phyloP scores from a whole-genome alignment of 2,888 invertebrate species.

The Hirtodrosophila trivittata region DNA sequence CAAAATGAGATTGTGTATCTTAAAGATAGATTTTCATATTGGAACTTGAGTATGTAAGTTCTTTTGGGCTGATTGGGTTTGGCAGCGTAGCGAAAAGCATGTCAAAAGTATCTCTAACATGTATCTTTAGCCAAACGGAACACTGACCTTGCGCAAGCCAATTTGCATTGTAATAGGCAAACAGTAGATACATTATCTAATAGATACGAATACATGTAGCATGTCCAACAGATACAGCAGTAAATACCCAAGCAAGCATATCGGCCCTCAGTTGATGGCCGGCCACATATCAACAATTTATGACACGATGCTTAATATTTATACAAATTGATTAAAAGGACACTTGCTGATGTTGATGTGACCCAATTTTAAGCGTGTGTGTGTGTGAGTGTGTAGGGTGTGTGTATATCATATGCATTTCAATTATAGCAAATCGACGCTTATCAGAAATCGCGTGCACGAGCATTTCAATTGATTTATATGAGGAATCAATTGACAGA shows the following conservation, averaged over 20 bases:
- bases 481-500: slow-evolving; percentile 62
- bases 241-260: slow-evolving; percentile 12
- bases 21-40: slow-evolving; percentile 34
- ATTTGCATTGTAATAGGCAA: slow-evolving; percentile 54
- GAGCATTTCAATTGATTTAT: slow-evolving; percentile 70
- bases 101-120: slow-evolving; percentile 41
- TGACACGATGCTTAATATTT: slow-evolving; percentile 15
- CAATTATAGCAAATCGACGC: slow-evolving; percentile 47
- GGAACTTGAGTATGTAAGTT: slow-evolving; percentile 53
- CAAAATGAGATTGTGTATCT: slow-evolving; percentile 21
- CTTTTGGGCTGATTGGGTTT: slow-evolving; percentile 5
- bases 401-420: slow-evolving; percentile 30
- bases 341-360: slow-evolving; percentile 32
- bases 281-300: neutral
- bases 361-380: slow-evolving; percentile 38
- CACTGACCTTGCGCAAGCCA: slow-evolving; percentile 67
- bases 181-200: slow-evolving; percentile 43
- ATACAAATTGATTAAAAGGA: slow-evolving; percentile 59
- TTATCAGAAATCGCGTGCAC: slow-evolving; percentile 32
- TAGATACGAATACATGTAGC: slow-evolving; percentile 24
- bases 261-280: slow-evolving; percentile 16
- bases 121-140: slow-evolving; percentile 43
- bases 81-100: slow-evolving; percentile 31
- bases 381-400: neutral
- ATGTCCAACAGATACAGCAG: neutral